A percentile compares a stretch with the other conserved stretches of the same genome.
Conservation (phyloP, 2,888 invertebrate species). For the Acanthococcus lagerstroemiae region DNA sequence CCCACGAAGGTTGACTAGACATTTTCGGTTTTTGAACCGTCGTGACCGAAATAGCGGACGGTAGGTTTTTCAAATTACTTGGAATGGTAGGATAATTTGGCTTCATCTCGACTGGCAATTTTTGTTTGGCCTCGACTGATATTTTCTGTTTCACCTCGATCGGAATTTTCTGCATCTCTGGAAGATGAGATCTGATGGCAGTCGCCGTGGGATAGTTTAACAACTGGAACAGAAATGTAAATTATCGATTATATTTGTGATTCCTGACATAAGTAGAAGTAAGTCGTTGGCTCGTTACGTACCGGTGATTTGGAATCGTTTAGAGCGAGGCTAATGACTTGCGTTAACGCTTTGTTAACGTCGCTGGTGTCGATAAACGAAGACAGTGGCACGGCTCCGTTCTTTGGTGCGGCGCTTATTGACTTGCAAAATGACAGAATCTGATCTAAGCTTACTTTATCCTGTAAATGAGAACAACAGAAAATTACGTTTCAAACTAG, state of each 20-base stretch:
- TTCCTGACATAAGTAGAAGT: background rate
- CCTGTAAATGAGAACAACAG: constrained; percentile 6
- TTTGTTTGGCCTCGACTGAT: too few species aligned
- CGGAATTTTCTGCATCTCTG: too few species aligned
- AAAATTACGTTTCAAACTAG: too few species aligned
- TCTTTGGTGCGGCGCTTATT: background rate
- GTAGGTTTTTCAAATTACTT: constrained; percentile 9
- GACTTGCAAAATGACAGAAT: constrained; percentile 11
- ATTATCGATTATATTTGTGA: background rate
- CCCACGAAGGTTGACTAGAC: background rate
- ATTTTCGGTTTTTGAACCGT: constrained; percentile 6
- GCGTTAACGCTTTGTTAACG: background rate
- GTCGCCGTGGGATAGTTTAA: background rate
- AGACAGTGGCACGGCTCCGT: background rate
- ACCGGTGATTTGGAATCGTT: background rate
- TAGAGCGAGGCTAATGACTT: background rate
- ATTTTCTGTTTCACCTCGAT: too few species aligned
- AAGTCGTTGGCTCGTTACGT: background rate
- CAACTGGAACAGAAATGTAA: background rate
- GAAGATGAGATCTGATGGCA: too few species aligned
- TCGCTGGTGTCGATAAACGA: background rate
- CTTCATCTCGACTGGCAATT: too few species aligned
- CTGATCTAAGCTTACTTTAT: constrained; percentile 12
- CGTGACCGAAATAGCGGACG: constrained; percentile 13
- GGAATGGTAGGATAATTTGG: background rate